Evolutionary conservation across 2,113 vertebrate species (phyloP).

Genomic region (Esox niger): DNA sequence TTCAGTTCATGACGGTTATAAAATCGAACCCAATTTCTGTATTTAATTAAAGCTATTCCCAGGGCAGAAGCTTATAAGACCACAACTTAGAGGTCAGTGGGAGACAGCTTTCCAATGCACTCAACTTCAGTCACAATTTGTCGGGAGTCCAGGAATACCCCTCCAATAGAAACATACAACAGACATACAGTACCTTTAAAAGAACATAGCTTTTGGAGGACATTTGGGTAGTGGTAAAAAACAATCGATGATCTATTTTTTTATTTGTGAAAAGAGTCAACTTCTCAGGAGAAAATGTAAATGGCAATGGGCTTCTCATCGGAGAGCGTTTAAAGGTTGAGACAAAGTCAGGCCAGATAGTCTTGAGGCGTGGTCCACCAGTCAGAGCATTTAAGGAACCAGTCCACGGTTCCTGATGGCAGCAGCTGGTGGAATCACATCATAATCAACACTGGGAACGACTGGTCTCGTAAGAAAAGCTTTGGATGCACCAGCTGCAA

Average conservation of each 20-base stretch:
- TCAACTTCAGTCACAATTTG: constrained; percentile 48
- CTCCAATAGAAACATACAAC: not conserved
- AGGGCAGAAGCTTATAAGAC: constrained; percentile 34
- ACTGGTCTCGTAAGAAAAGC: no score
- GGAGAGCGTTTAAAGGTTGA: no score
- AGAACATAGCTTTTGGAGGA: no score
- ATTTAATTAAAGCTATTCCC: constrained; percentile 64
- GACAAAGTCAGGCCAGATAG: no score
- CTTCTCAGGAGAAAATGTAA: no score
- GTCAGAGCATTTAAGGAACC: not conserved
- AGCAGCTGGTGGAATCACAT: not conserved
- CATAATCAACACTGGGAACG: not conserved
- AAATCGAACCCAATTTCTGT: constrained; percentile 65
- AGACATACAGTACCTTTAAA: not conserved
- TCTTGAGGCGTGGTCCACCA: no score
- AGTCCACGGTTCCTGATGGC: not conserved
- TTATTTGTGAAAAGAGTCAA: no score
- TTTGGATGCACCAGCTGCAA: not conserved
- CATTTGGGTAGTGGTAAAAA: no score
- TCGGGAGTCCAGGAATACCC: constrained; percentile 3
- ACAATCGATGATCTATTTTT: no score
- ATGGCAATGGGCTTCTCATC: no score
- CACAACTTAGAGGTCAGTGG: constrained; percentile 52
- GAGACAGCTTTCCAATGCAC: constrained; percentile 52
- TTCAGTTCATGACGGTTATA: constrained; percentile 48